phyloP scores from a whole-genome alignment of 1,140 invertebrate genomes.

The Calephelis nemesis region DNA sequence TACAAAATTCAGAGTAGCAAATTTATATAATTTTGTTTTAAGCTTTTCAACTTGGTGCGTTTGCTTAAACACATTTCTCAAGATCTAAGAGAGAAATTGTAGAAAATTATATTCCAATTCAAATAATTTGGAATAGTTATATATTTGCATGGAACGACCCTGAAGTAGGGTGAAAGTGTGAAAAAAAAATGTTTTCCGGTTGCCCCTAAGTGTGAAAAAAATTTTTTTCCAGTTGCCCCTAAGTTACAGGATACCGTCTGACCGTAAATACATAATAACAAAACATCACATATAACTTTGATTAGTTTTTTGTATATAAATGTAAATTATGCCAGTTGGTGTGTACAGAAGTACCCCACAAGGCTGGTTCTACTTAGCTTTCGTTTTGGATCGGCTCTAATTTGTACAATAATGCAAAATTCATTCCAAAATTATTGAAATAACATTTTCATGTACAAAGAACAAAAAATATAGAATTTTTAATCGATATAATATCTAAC shows the following conservation, averaged over 20 bases:
- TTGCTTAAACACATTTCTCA: too few relatives aligned
- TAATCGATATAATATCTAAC: background rate
- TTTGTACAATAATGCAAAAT: slow-evolving; percentile 6
- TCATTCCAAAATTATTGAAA: slow-evolving; percentile 11
- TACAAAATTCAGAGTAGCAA: too few relatives aligned
- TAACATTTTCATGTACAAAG: background rate
- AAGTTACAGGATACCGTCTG: background rate
- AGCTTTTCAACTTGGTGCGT: too few relatives aligned
- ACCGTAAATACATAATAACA: background rate
- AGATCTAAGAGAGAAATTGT: too few relatives aligned
- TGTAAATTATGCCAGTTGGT: slow-evolving; percentile 3
- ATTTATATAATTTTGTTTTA: too few relatives aligned
- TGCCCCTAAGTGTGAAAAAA: too few relatives aligned
- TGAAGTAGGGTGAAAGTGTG: too few relatives aligned
- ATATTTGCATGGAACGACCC: too few relatives aligned
- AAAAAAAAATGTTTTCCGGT: too few relatives aligned
- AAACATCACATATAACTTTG: background rate
- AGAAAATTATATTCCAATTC: too few relatives aligned
- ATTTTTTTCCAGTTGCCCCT: background rate
- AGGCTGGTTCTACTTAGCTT: background rate
- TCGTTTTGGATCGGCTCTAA: background rate
- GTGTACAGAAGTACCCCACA: background rate
- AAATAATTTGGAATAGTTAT: too few relatives aligned
- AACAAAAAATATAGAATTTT: background rate
- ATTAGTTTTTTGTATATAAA: slow-evolving; percentile 4